These are phyloP conservation scores for Hippasteria phrygiana DNA, from an alignment of 53 echinoderm and acorn worm genomes.

Conservation along the genomic window DNA sequence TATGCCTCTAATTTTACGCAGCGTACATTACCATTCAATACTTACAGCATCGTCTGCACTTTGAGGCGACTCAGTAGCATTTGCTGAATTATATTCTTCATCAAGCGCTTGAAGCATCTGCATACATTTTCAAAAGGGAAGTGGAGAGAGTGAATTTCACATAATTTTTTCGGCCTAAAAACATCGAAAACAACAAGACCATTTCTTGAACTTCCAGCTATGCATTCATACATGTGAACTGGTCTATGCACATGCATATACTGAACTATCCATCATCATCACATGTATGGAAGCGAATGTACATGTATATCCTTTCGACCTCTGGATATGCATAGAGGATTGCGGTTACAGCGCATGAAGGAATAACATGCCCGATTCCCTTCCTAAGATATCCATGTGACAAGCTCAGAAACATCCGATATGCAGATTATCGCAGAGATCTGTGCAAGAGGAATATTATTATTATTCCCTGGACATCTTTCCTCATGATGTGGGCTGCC, in stretches of 20 bases:
- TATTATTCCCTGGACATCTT: too few species aligned
- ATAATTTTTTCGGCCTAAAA: too few species aligned
- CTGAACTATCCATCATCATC: conserved; percentile 59
- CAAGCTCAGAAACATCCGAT: conserved; percentile 55
- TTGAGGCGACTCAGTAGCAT: not conserved
- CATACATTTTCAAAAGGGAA: not conserved
- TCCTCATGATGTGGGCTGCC: conserved; percentile 1
- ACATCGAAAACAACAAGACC: too few species aligned
- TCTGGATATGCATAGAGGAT: conserved; percentile 64
- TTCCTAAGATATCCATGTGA: conserved; percentile 56
- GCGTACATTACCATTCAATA: not conserved
- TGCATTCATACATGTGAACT: too few species aligned
- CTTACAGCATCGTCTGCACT: not conserved
- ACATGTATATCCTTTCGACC: conserved; percentile 54
- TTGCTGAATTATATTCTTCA: not conserved
- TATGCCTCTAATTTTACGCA: not conserved
- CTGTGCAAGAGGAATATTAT: conserved; percentile 51
- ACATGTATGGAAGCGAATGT: conserved; percentile 43
- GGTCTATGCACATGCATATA: not conserved
- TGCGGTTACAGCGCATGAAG: conserved; percentile 60
- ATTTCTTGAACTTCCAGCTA: too few species aligned
- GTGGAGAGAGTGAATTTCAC: not conserved
- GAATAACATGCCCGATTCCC: conserved; percentile 64
- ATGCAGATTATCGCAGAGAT: conserved; percentile 50
- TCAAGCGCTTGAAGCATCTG: conserved; percentile 14